Base-by-base conservation (phyloP, 2,888 invertebrate genomes). In the Cordilura impudica region DNA sequence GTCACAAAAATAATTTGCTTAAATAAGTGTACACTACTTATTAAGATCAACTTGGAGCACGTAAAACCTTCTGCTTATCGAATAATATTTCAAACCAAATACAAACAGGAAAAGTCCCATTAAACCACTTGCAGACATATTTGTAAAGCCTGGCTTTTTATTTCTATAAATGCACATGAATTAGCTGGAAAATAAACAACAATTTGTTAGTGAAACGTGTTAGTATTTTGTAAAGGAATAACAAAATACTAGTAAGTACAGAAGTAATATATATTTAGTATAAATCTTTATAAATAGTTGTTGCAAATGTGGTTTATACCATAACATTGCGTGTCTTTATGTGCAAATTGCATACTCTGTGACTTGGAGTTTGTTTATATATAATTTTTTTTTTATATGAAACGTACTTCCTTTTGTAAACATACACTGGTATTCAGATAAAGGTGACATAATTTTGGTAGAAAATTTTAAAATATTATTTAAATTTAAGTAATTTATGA, bases 251-350 rank as follows among this genome's bases (percentile, higher is more conserved):
- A 43, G 21, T 18, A 26, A 14, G 10, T 18, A 18, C 0, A 16
- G 39, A 58, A 35, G 29, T 31, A 31, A 23, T 18, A 19, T 29
- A 47, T n/a, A n/a, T n/a, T n/a, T n/a, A 31, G 47, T 63, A 49
- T n/a, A 65, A 63, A 49, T 23, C 63, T 56, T 53, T 70, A 53
- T 45, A 65, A 29, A 39, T 43, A 65, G 43, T 14, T 45, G 18
- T 43, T 49, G 16, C 4, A 18, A 66, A n/a, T 54, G 6, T 67
- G 49, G 21, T 49, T 31, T 51, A 45, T 45, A 35, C 45, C 29
- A 63, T 14, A 58, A 60, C 10, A 45, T 71, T 77, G 70, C 71
- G 60, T 77, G 71, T 60, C 45, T 47, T 65, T 66, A 39, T 71
- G 58, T 51, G 63, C 23, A 66, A 56, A 67, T 35, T 74, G 45